A percentile compares a stretch with the other conserved stretches of the same genome.
phyloP scores from a whole-genome alignment of 2,113 vertebrate species.

The Istiophorus platypterus region DNA sequence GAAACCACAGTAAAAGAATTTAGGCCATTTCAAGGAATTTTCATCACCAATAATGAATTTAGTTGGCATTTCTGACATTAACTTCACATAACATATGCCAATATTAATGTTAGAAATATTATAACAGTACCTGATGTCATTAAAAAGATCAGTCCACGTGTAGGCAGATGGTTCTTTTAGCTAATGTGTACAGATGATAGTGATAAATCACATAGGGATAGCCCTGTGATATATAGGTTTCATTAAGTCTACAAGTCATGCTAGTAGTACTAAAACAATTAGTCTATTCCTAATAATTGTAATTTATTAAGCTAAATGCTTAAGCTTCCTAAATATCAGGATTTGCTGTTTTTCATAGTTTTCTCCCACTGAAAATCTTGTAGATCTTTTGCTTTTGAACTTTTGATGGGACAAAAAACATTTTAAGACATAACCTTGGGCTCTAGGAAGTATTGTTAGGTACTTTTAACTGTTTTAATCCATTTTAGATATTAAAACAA shows the following conservation, averaged over 20 bases:
- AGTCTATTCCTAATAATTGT: not conserved
- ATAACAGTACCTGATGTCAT: not conserved
- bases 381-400: not conserved
- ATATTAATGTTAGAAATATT: too few relatives aligned
- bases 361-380: not conserved
- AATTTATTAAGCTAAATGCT: not conserved
- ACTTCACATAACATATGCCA: too few relatives aligned
- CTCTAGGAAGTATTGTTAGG: too few relatives aligned
- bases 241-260: not conserved
- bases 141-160: not conserved
- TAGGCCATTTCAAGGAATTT: not conserved
- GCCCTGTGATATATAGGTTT: not conserved
- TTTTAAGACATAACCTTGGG: not conserved
- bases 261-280: not conserved
- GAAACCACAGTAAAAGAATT: slow-evolving; percentile 27
- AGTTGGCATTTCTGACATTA: not conserved
- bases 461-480: too few relatives aligned
- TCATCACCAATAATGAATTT: not conserved
- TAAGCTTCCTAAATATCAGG: not conserved
- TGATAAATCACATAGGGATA: not conserved
- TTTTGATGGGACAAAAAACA: not conserved
- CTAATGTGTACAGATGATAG: not conserved
- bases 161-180: not conserved
- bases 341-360: not conserved
- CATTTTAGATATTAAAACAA: too few relatives aligned